Percentiles rank a stretch among this genome's conserved stretches.
Conservation (phyloP, 1,140 invertebrate species). For the Gryllus bimaculatus region DNA sequence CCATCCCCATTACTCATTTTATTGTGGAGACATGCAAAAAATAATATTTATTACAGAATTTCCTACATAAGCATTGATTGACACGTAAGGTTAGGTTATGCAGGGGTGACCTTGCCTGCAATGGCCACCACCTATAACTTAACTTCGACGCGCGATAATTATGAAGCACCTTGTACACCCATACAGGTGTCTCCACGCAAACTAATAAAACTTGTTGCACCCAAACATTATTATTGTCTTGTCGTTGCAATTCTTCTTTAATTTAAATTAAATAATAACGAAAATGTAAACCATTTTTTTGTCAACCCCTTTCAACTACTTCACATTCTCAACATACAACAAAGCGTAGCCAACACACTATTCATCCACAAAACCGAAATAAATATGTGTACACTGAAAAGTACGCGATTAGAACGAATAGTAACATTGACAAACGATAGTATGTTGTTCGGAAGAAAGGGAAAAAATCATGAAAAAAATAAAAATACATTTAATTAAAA, state of each 20-base stretch:
- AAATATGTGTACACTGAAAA: background rate
- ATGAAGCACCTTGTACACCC: background rate
- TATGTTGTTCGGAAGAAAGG: no score
- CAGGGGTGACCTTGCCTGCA: slow-evolving; percentile 20
- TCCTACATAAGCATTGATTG: slow-evolving; percentile 6
- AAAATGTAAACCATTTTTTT: slow-evolving; percentile 14
- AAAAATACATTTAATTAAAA: no score
- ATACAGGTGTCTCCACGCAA: background rate
- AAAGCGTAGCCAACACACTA: slow-evolving; percentile 12
- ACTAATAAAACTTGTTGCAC: background rate
- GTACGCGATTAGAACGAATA: background rate
- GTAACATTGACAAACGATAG: no score
- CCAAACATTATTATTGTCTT: background rate
- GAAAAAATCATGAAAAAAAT: no score
- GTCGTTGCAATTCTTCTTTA: background rate
- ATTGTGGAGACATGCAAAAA: background rate
- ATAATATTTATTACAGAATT: background rate
- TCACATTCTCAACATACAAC: slow-evolving; percentile 8
- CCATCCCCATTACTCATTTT: slow-evolving; percentile 19
- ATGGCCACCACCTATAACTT: slow-evolving; percentile 11
- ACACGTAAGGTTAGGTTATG: slow-evolving; percentile 19
- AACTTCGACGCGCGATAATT: background rate
- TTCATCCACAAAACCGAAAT: background rate
- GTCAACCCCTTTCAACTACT: slow-evolving; percentile 17
- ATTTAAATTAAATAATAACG: background rate